A percentile compares a stretch with the other conserved stretches of the same genome.
Evolutionary conservation across 1,140 invertebrate species (phyloP).

Genomic region (Pseudachorutes palmiensis): DNA sequence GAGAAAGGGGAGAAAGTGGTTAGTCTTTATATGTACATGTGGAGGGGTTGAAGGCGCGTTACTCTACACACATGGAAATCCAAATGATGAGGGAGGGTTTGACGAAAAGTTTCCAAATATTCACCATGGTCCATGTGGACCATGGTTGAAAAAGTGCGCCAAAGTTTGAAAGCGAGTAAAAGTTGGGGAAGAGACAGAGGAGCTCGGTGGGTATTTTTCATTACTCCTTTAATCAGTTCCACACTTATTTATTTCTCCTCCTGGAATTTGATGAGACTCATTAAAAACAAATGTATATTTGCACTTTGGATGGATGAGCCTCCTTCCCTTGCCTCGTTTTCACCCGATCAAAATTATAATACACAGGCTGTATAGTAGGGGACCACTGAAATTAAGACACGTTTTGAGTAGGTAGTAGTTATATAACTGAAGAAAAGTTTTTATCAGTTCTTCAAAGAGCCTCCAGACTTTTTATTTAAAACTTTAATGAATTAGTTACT

Average conservation of each 20-base stretch:
- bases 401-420: too few species aligned
- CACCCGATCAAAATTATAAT: neutral
- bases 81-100: too few species aligned
- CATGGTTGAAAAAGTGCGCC: too few species aligned
- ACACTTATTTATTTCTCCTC: slow-evolving; percentile 7
- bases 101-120: too few species aligned
- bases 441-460: neutral
- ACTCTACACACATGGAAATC: too few species aligned
- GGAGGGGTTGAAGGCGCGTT: neutral
- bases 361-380: too few species aligned
- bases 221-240: neutral
- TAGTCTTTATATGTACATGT: neutral
- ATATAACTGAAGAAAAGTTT: neutral
- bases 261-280: slow-evolving; percentile 9
- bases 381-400: too few species aligned
- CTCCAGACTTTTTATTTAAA: slow-evolving; percentile 11
- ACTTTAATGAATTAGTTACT: slow-evolving; percentile 12
- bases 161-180: too few species aligned
- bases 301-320: neutral
- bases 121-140: too few species aligned
- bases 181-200: too few species aligned
- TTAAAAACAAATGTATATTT: slow-evolving; percentile 10
- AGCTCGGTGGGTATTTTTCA: too few species aligned
- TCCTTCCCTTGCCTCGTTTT: neutral
- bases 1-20: slow-evolving; percentile 1